Conservation (phyloP, 2,113 vertebrate genomes). For the Euleptes europaea region DNA sequence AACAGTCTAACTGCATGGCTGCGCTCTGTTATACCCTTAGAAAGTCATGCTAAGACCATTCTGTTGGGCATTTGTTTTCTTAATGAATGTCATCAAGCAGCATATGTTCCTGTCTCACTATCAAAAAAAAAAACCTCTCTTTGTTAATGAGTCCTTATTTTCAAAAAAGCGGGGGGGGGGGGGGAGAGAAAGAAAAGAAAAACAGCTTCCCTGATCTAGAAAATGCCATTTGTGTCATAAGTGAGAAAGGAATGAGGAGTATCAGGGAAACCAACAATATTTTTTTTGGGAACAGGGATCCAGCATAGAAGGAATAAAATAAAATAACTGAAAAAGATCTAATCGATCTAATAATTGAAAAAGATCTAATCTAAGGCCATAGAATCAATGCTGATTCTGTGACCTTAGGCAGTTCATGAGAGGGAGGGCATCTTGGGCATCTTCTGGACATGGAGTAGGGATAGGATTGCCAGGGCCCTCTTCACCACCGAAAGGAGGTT, state of each 20-base stretch:
- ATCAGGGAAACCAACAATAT: neutral
- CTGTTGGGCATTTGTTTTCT: neutral
- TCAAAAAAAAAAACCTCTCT: neutral
- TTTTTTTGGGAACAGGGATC: neutral
- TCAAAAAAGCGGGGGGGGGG: too few species aligned
- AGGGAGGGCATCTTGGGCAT: too few species aligned
- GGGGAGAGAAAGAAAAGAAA: neutral
- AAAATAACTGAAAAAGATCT: neutral
- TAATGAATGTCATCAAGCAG: neutral
- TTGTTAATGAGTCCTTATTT: constrained; percentile 6
- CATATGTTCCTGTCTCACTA: neutral
- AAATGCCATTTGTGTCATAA: neutral
- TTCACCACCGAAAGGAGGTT: too few species aligned
- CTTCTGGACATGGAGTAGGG: too few species aligned
- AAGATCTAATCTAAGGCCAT: neutral
- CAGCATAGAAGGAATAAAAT: neutral
- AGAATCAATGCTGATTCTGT: too few species aligned
- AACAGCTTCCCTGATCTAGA: constrained; percentile 10
- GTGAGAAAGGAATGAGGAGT: accelerated
- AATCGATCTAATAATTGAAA: neutral
- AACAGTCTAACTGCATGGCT: neutral
- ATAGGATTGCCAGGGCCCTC: too few species aligned
- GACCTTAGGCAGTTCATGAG: too few species aligned
- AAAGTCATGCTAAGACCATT: neutral
- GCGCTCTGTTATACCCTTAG: neutral